Evolutionary conservation across 2,888 invertebrate species (phyloP).

Genomic region (Tridacna gigas): DNA sequence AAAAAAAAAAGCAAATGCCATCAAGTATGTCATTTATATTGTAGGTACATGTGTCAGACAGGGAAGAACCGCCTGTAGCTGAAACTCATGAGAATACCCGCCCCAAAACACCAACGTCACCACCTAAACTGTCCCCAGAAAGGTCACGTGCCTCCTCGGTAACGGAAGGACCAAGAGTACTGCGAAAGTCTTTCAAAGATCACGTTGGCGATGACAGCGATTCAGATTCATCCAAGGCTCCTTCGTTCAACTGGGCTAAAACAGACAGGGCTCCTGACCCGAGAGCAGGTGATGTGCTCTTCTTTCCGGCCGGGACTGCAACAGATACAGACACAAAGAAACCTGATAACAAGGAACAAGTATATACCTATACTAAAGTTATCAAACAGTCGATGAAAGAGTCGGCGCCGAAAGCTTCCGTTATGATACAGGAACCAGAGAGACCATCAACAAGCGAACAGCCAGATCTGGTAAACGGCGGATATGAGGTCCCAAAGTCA

Average conservation of each 20-base stretch:
- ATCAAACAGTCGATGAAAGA: conserved; percentile 37
- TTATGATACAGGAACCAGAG: background rate
- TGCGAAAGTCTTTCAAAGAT: conserved; percentile 51
- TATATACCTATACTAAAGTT: conserved; percentile 32
- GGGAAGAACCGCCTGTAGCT: background rate
- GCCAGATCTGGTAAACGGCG: conserved; percentile 23
- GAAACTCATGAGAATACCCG: background rate
- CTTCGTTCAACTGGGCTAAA: conserved; percentile 44
- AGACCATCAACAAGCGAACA: background rate
- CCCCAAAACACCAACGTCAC: conserved; percentile 9
- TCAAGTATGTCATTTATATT: too few species aligned
- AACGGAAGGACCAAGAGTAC: conserved; percentile 49
- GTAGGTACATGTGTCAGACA: conserved; percentile 18
- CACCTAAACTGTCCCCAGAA: conserved; percentile 24
- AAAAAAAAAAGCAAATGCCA: too few species aligned
- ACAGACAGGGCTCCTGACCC: conserved; percentile 52
- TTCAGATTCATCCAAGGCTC: conserved; percentile 43
- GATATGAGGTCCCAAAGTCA: conserved; percentile 46
- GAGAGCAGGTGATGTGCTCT: conserved; percentile 59
- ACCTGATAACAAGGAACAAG: conserved; percentile 3
- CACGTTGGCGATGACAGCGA: conserved; percentile 46
- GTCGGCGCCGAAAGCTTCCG: conserved; percentile 7
- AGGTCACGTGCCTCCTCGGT: conserved; percentile 58
- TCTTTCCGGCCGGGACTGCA: conserved; percentile 47
- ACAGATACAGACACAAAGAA: background rate